phyloP scores from a whole-genome alignment of 2,888 invertebrate species.

The Epinotia nisella region DNA sequence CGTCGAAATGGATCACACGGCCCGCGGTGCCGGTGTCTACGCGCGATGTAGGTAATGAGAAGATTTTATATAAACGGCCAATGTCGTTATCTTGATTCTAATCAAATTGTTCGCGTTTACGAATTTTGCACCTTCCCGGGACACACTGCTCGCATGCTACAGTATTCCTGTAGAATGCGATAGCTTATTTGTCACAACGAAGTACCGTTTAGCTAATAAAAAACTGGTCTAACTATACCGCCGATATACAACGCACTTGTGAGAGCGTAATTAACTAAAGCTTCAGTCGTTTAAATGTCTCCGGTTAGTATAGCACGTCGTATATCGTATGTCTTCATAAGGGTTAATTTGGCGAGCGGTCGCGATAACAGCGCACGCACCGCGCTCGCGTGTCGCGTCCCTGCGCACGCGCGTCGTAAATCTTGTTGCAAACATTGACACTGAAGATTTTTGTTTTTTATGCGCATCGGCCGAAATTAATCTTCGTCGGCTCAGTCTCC shows the following conservation, averaged over 20 bases:
- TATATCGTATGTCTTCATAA: constrained; percentile 75
- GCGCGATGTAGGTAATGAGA: constrained; percentile 51
- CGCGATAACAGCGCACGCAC: constrained; percentile 74
- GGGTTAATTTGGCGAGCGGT: constrained; percentile 72
- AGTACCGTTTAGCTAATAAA: constrained; percentile 4
- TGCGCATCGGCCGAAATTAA: constrained; percentile 4
- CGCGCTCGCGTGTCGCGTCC: constrained; percentile 60
- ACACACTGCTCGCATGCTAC: not conserved
- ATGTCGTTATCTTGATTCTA: constrained; percentile 20
- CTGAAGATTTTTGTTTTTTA: constrained; percentile 34
- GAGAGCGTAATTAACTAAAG: constrained; percentile 14
- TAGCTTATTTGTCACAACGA: not conserved
- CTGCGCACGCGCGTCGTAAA: constrained; percentile 70
- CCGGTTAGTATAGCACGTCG: constrained; percentile 59
- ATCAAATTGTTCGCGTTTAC: constrained; percentile 20
- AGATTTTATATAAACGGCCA: constrained; percentile 51
- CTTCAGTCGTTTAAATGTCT: constrained; percentile 52
- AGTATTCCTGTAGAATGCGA: no score
- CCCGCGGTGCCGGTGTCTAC: constrained; percentile 60
- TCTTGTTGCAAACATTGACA: constrained; percentile 51
- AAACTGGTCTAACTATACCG: not conserved
- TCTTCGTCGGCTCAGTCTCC: not conserved
- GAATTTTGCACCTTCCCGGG: not conserved
- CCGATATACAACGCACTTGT: not conserved
- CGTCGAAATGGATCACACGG: constrained; percentile 74